Percentiles rank a stretch among this genome's conserved stretches.
These are phyloP conservation scores for Idaea straminata DNA, from an alignment of 2,888 invertebrate species.

Conservation along the genomic window DNA sequence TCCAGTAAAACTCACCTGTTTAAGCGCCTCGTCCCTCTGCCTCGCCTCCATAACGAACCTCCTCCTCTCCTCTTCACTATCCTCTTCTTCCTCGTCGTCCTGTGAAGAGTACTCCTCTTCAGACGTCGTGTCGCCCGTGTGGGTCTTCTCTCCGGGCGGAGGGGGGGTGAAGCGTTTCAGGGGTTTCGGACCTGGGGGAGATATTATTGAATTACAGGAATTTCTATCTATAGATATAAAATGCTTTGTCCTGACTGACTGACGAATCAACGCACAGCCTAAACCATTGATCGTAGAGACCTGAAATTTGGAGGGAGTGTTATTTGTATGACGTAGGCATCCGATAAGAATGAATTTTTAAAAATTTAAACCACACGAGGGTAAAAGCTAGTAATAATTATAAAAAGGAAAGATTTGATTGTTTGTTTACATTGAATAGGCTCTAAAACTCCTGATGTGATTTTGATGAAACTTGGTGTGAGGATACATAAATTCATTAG, in stretches of 20 bases:
- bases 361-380: no score
- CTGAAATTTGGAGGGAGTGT: no score
- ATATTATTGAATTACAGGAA: background rate
- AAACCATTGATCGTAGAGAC: no score
- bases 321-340: no score
- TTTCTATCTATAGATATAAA: background rate
- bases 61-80: slow-evolving; percentile 78
- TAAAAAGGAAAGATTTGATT: no score
- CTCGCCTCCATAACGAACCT: slow-evolving; percentile 66
- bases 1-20: no score
- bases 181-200: slow-evolving; percentile 85
- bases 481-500: no score
- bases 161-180: slow-evolving; percentile 95
- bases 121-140: slow-evolving; percentile 59
- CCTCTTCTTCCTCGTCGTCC: slow-evolving; percentile 73
- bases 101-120: slow-evolving; percentile 67
- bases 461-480: no score
- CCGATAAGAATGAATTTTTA: background rate
- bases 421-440: no score
- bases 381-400: no score
- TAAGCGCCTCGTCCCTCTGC: slow-evolving; percentile 84
- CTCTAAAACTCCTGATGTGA: no score
- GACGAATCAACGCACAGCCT: no score
- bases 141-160: slow-evolving; percentile 83
- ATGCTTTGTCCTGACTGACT: background rate